These are phyloP conservation scores for Troides aeacus DNA, from an alignment of 2,888 invertebrate genomes.

Conservation along the genomic window DNA sequence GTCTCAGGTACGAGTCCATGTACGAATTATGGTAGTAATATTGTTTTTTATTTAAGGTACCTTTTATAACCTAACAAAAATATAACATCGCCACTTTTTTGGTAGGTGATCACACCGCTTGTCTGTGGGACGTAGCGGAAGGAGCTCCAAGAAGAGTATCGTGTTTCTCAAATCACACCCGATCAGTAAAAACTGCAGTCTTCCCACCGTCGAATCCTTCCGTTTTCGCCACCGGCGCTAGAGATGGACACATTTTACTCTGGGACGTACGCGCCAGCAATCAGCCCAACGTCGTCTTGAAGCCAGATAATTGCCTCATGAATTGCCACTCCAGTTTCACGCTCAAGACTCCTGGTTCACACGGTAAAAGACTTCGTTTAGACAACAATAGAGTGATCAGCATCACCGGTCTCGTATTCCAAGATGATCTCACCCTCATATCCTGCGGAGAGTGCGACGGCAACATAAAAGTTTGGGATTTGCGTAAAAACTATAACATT, in stretches of 20 bases:
- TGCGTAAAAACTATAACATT: conserved; percentile 88
- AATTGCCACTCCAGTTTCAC: conserved; percentile 81
- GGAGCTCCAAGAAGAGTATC: conserved; percentile 67
- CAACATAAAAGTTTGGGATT: conserved; percentile 92
- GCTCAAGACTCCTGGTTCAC: conserved; percentile 76
- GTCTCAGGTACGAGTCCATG: conserved; percentile 81
- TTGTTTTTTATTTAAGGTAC: too few species aligned
- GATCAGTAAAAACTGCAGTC: conserved; percentile 90
- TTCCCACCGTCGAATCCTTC: conserved; percentile 85
- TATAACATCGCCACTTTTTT: conserved; percentile 11
- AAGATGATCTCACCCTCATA: conserved; percentile 87
- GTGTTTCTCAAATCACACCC: conserved; percentile 87
- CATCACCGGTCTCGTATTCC: conserved; percentile 91
- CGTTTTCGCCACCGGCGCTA: conserved; percentile 92
- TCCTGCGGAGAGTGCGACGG: conserved; percentile 94
- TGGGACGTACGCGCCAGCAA: conserved; percentile 84
- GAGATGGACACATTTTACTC: conserved; percentile 92
- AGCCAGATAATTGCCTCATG: conserved; percentile 86
- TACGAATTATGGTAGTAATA: too few species aligned
- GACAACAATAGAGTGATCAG: conserved; percentile 82
- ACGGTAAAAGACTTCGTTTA: conserved; percentile 67
- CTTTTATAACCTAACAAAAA: too few species aligned
- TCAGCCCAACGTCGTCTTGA: conserved; percentile 66
- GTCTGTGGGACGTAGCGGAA: conserved; percentile 86
- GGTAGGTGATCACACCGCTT: conserved; percentile 88